Percentiles rank a stretch among this genome's conserved stretches.
Conservation (phyloP, 1,140 invertebrate species). For the Thaumatotibia leucotreta region DNA sequence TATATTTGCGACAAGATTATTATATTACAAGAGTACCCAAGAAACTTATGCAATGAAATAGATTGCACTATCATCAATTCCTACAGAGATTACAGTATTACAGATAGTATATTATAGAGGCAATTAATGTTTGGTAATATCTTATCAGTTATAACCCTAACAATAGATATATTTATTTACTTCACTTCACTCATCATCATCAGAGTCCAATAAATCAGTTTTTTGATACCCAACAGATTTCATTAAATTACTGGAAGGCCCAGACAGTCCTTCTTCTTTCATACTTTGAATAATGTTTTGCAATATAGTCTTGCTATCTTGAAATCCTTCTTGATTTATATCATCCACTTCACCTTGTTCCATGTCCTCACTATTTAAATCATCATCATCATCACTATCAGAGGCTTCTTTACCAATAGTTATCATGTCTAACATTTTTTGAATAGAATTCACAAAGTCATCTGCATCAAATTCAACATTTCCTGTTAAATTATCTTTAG, state of each 20-base stretch:
- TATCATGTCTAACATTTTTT: slow-evolving; percentile 90
- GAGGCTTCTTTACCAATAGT: slow-evolving; percentile 87
- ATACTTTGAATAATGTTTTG: slow-evolving; percentile 91
- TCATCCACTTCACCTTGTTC: slow-evolving; percentile 79
- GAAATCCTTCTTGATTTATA: slow-evolving; percentile 84
- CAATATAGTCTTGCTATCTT: slow-evolving; percentile 88
- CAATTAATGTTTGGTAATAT: not conserved
- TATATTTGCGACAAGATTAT: too few relatives aligned
- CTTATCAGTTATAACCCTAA: too few relatives aligned
- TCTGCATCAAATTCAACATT: slow-evolving; percentile 86
- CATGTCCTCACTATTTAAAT: slow-evolving; percentile 82
- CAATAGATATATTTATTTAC: not conserved
- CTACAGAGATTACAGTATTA: too few relatives aligned
- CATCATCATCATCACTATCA: slow-evolving; percentile 88
- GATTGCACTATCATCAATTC: too few relatives aligned
- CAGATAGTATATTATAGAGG: too few relatives aligned
- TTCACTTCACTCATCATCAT: slow-evolving; percentile 44
- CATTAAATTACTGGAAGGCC: slow-evolving; percentile 91
- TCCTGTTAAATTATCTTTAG: slow-evolving; percentile 22
- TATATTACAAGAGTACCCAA: too few relatives aligned
- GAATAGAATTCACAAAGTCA: slow-evolving; percentile 83
- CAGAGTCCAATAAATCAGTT: slow-evolving; percentile 65
- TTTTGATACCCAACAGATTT: slow-evolving; percentile 81
- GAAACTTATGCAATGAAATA: too few relatives aligned
- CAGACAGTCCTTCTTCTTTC: slow-evolving; percentile 88